These are phyloP conservation scores for Silurus asotus DNA, from an alignment of 2,113 vertebrate species.

Conservation along the genomic window DNA sequence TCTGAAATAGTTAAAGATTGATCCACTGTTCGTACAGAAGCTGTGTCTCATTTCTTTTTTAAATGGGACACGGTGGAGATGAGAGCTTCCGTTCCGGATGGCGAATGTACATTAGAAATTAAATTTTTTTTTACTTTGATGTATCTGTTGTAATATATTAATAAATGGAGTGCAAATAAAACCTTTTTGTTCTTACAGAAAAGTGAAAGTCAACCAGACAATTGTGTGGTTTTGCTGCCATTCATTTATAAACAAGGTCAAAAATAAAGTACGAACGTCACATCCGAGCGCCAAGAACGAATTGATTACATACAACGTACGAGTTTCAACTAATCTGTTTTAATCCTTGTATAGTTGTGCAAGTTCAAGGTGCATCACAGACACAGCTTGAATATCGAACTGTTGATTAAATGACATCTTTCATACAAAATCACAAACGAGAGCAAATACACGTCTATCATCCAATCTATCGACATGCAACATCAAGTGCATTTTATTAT, in stretches of 20 bases:
- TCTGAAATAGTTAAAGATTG: constrained; percentile 66
- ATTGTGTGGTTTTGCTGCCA: background rate
- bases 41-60: background rate
- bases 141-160: constrained; percentile 39
- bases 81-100: too few species aligned
- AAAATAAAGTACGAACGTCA: background rate
- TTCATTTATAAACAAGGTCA: background rate
- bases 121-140: background rate
- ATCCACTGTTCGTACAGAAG: background rate
- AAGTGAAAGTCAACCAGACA: background rate
- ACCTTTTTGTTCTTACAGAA: background rate
- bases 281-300: background rate
- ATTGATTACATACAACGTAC: background rate
- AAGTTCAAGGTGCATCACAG: background rate
- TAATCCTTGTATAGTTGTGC: background rate
- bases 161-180: background rate
- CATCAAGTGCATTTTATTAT: background rate
- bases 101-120: background rate
- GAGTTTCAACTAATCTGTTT: background rate
- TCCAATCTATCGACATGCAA: background rate
- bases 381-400: background rate
- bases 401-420: background rate
- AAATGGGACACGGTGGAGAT: too few species aligned
- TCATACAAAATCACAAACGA: background rate
- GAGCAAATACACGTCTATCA: background rate